phyloP scores from a whole-genome alignment of 1,140 invertebrate genomes.

The Spodoptera frugiperda region DNA sequence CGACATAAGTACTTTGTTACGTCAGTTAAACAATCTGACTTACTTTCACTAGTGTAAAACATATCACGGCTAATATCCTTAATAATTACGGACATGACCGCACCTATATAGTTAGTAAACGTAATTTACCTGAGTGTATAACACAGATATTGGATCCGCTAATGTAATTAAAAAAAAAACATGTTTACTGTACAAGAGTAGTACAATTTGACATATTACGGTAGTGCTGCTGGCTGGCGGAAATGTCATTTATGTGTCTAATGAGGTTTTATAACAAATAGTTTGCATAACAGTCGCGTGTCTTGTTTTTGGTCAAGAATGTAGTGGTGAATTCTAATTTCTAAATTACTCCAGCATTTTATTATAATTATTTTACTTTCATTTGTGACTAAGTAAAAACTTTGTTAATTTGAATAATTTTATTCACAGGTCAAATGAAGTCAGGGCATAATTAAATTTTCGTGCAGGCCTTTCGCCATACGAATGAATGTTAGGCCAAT shows the following conservation, averaged over 20 bases:
- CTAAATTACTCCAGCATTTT: neutral
- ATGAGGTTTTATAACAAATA: too few species aligned
- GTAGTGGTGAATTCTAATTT: neutral
- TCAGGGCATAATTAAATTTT: slow-evolving; percentile 24
- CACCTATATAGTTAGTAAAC: neutral
- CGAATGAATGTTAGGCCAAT: slow-evolving; percentile 21
- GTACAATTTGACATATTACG: neutral
- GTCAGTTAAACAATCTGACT: slow-evolving; percentile 18
- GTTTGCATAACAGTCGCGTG: neutral
- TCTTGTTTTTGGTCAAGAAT: neutral
- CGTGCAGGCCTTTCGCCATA: slow-evolving; percentile 3
- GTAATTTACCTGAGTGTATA: slow-evolving; percentile 13
- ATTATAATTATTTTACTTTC: neutral
- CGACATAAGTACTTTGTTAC: neutral
- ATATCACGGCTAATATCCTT: slow-evolving; percentile 8
- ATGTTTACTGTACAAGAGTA: neutral
- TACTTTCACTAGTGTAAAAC: neutral
- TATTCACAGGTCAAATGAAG: slow-evolving; percentile 24
- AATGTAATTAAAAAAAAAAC: slow-evolving; percentile 39
- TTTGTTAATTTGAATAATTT: slow-evolving; percentile 26
- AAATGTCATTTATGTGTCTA: too few species aligned
- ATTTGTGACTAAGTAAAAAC: slow-evolving; percentile 5
- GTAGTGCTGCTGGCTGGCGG: neutral
- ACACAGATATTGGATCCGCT: slow-evolving; percentile 13
- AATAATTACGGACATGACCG: slow-evolving; percentile 3